Base-by-base conservation (phyloP, 2,113 vertebrate genomes). In the Seriola rivoliana region DNA sequence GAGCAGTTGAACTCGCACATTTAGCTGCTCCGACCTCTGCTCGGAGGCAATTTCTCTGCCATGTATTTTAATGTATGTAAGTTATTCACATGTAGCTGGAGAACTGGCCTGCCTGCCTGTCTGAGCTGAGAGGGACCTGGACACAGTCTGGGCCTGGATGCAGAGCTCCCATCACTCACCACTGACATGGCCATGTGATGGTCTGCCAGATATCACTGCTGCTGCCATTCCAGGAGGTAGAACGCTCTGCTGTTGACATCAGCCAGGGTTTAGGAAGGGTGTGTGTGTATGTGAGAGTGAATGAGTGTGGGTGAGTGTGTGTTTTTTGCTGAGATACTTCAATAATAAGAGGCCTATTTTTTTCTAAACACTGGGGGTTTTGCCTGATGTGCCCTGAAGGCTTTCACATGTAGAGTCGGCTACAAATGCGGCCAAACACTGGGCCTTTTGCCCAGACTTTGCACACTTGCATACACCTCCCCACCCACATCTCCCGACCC, bases 361-460 rank as follows among this genome's bases (percentile, higher is more conserved):
- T 75, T 66, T 62, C 74, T 29, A 76, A 88, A 87, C 80, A 87
- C 78, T 65, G 69, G 85, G 76, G 85, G 75, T 90, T 91, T 89
- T 87, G 67, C 82, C 86, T 88, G 90, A 89, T 86, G 88, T 91
- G 88, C 89, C 92, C 93, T 63, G 65, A 78, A 88, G 91, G 90
- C 91, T 87, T 93, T 90, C 91, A 94, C 90, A 71, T 93, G 92
- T 88, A 87, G 86, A 83, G 72, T 85, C 25, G 21, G 78, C 84
- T 86, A 82, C 79, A 85, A 78, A 81, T 82, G 83, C 50, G 23
- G 85, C 75, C 84, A 85, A 91, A 92, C 80, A 70, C 89, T 89
- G 87, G 92, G 92, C 89, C 75, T 54, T 78, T 59, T 88, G 92
- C 89, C 93, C 85, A 89, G 90, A 88, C 75, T 71, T 75, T 71